Percentiles rank a stretch among this genome's conserved stretches.
phyloP scores from a whole-genome alignment of 2,113 vertebrate species.

The Catharus fuscescens region DNA sequence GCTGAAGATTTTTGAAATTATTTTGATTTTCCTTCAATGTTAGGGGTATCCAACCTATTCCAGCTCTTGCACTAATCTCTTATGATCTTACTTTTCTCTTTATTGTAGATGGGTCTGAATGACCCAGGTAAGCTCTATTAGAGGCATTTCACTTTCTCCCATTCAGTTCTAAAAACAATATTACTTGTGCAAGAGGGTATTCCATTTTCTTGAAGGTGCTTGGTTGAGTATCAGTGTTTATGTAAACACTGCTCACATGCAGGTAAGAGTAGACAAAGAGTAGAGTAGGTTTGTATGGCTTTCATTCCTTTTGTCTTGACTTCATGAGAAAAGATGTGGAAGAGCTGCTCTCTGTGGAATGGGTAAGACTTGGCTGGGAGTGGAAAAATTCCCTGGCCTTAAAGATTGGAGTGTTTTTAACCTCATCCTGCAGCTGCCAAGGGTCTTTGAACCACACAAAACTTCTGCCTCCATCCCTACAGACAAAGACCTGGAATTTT shows the following conservation, averaged over 20 bases:
- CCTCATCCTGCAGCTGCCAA: neutral
- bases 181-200: neutral
- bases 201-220: neutral
- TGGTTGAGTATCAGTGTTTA: neutral
- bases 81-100: neutral
- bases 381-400: neutral
- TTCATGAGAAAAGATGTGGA: neutral
- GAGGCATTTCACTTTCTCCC: neutral
- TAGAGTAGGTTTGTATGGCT: neutral
- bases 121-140: neutral
- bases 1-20: fast-evolving
- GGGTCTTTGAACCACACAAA: neutral
- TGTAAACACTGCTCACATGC: neutral
- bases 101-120: neutral
- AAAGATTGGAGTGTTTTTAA: neutral
- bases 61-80: neutral
- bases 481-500: neutral
- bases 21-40: neutral
- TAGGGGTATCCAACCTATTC: fast-evolving
- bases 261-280: neutral
- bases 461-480: neutral
- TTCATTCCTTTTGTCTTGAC: neutral
- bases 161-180: neutral
- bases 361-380: neutral
- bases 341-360: neutral